Conservation (phyloP, 2,888 invertebrate species). For the Tachina grossa region DNA sequence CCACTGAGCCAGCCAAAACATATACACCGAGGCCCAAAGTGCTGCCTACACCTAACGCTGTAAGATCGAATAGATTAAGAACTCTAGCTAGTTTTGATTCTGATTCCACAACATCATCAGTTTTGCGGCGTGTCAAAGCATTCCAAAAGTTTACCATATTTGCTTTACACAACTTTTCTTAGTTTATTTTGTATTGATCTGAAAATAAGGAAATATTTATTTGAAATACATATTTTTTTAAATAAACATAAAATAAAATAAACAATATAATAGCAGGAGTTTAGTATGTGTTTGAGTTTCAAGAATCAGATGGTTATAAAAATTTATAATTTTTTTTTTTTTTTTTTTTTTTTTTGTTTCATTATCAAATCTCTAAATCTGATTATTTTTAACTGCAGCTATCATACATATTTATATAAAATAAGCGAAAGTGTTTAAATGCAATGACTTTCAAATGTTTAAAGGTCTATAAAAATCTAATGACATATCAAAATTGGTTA, state of each 20-base stretch:
- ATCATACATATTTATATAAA: no score
- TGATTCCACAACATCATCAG: slow-evolving; percentile 82
- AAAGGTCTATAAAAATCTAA: no score
- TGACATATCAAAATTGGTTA: no score
- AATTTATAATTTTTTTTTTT: no score
- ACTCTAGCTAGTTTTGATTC: slow-evolving; percentile 86
- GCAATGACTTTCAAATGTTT: no score
- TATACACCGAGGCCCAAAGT: slow-evolving; percentile 98
- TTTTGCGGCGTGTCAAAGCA: slow-evolving; percentile 83
- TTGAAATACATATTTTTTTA: background rate
- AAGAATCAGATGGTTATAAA: no score
- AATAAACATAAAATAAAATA: background rate
- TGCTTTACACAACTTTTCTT: background rate
- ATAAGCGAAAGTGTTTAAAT: no score
- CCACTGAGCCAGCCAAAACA: slow-evolving; percentile 95
- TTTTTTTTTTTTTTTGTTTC: no score
- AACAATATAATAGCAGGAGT: no score
- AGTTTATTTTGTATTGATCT: background rate
- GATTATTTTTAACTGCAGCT: no score
- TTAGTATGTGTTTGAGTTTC: no score
- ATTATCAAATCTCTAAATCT: no score
- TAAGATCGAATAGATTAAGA: slow-evolving; percentile 91
- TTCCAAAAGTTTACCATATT: slow-evolving; percentile 77
- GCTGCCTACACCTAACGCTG: slow-evolving; percentile 93
- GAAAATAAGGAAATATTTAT: background rate